Evolutionary conservation across 2,888 invertebrate genomes (phyloP).

Genomic region (Drosophila mulleri): DNA sequence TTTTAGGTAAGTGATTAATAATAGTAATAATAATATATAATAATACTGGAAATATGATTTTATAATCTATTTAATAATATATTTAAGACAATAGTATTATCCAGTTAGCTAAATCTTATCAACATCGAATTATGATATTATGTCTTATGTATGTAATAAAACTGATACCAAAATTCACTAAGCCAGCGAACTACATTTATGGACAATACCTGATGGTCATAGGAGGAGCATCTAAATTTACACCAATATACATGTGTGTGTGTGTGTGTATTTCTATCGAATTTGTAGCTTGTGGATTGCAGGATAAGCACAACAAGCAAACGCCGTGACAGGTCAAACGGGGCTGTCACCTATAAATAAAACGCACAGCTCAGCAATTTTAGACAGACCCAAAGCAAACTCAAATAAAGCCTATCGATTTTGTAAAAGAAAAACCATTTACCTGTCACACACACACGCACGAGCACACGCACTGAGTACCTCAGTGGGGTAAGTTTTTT

Average conservation of each 20-base stretch:
- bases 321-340: conserved; percentile 45
- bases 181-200: conserved; percentile 9
- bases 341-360: conserved; percentile 54
- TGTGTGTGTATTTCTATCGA: conserved; percentile 6
- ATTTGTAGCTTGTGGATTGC: conserved; percentile 5
- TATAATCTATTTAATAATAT: no score
- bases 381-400: conserved; percentile 22
- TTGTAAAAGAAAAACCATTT: conserved; percentile 44
- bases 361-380: conserved; percentile 49
- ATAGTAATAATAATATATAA: no score
- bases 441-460: conserved; percentile 33
- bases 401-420: conserved; percentile 52
- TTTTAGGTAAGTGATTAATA: not conserved
- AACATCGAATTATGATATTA: not conserved
- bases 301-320: conserved; percentile 17
- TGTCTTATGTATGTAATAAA: not conserved
- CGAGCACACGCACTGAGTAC: conserved; percentile 13
- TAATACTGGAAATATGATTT: no score
- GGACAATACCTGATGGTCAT: not conserved
- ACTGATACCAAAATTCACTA: conserved; percentile 3
- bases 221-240: not conserved
- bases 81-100: not conserved
- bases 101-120: not conserved
- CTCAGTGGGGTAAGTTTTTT: conserved; percentile 31
- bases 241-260: not conserved